Percentiles rank a stretch among this genome's conserved stretches.
Conservation (phyloP, 2,888 invertebrate species). For the Platycnemis pennipes region DNA sequence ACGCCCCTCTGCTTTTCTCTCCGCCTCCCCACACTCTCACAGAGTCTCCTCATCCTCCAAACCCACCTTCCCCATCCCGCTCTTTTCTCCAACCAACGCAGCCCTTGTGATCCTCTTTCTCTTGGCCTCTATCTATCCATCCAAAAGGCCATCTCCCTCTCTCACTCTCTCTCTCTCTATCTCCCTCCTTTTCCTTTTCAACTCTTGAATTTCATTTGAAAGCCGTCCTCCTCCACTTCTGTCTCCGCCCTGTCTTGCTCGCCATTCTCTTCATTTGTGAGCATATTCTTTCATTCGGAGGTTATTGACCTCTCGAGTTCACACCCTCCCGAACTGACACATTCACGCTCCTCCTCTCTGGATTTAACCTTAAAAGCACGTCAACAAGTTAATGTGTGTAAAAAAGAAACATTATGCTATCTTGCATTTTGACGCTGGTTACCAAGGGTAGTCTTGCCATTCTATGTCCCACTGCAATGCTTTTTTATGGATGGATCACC, state of each 20-base stretch:
- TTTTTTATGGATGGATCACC: no score
- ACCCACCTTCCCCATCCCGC: background rate
- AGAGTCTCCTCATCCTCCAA: background rate
- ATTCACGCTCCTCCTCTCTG: background rate
- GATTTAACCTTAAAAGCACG: background rate
- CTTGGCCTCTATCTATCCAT: background rate
- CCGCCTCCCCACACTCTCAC: background rate
- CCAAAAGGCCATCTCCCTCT: background rate
- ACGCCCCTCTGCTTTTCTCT: background rate
- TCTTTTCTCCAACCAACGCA: background rate
- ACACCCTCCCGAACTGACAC: background rate
- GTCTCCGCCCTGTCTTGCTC: background rate
- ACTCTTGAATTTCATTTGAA: conserved; percentile 47
- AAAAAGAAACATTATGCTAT: background rate
- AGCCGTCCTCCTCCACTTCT: conserved; percentile 23
- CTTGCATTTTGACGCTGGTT: background rate
- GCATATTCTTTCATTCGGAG: conserved; percentile 34
- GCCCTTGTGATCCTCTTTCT: background rate
- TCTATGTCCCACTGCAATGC: no score
- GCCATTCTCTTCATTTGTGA: conserved; percentile 35
- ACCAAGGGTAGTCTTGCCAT: background rate
- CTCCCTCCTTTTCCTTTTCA: background rate
- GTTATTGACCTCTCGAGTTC: conserved; percentile 25
- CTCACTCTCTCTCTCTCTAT: background rate
- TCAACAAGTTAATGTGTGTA: background rate